A percentile compares a stretch with the other conserved stretches of the same genome.
These are phyloP conservation scores for Equus quagga DNA, from an alignment of 2,113 vertebrate genomes.

Conservation along the genomic window DNA sequence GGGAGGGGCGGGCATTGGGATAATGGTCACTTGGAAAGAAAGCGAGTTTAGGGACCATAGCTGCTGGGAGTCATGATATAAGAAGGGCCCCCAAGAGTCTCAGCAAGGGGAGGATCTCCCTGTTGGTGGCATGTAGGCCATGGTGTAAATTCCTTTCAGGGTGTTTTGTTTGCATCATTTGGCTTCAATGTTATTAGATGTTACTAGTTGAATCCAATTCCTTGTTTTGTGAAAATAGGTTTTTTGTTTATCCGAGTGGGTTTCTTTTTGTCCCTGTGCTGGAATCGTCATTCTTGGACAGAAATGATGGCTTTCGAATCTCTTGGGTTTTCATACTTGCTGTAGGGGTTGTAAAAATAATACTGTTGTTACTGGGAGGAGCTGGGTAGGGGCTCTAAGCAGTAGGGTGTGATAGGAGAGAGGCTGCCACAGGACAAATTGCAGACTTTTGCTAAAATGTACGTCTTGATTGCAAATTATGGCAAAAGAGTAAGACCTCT, in stretches of 20 bases:
- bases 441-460: not conserved
- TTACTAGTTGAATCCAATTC: conserved; percentile 22
- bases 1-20: not conserved
- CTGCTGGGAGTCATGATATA: not conserved
- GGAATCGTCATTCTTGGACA: not conserved
- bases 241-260: conserved; percentile 5
- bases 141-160: not conserved
- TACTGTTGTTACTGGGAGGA: not conserved
- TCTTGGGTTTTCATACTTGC: not conserved
- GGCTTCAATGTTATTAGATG: not conserved
- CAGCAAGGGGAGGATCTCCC: not conserved
- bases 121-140: not conserved
- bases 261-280: not conserved
- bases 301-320: not conserved
- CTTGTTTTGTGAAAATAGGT: conserved; percentile 50
- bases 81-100: not conserved
- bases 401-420: not conserved
- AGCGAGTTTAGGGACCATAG: not conserved
- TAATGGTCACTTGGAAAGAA: conserved; percentile 20
- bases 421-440: not conserved
- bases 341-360: not conserved
- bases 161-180: not conserved
- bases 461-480: not conserved
- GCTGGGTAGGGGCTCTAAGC: not conserved
- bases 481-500: not conserved